Evolutionary conservation across 1,140 invertebrate species (phyloP), one percentile per base, ranked within the genome.

Genomic region (Caenorhabditis latens): DNA sequence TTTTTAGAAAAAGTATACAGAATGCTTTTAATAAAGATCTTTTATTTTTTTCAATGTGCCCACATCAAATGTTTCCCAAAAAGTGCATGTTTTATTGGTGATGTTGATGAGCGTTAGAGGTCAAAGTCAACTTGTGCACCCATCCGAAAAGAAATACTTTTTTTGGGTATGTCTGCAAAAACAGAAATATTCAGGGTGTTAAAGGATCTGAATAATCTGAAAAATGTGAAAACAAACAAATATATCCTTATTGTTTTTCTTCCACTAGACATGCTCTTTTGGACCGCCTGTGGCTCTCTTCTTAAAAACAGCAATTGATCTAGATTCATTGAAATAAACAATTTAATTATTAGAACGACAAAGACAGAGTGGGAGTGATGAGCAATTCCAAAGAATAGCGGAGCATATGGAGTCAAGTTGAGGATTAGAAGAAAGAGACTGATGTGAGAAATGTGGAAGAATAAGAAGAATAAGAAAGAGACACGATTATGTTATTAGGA

Each of bases 381-480:
- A 58, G 14, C 55, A 58, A 65, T 65, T 40, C 61, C 61, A 65
- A 40, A 16, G 61, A 65, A 65, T 32, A 65, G 9, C 46, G 65
- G 14, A 71, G 40, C 65, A 48, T 71, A 71, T 46, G 65, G 42
- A 71, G 65, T 71, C 42, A 48, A 46, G 42, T 71, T 48, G 43
- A 71, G 65, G 43, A 71, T 71, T 71, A 71, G 40, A 71, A 71
- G 3, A 71, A 5, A 63, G 16, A 48, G 65, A 46, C 46, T 71
- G 65, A 46, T 71, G 42, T 6, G 19, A 21, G 9, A 32, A 61
- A n/a, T 0, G 4, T 21, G 24, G 4, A 61, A n/a, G 19, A 61
- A 61, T 16, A 61, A 11, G 58, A 32, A 61, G 58, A 61, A 61
- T n/a, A n/a, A n/a, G 57, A 50, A 50, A 16, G 16, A 53, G 50